phyloP scores from a whole-genome alignment of 2,113 vertebrate genomes.

The Sturnus vulgaris region DNA sequence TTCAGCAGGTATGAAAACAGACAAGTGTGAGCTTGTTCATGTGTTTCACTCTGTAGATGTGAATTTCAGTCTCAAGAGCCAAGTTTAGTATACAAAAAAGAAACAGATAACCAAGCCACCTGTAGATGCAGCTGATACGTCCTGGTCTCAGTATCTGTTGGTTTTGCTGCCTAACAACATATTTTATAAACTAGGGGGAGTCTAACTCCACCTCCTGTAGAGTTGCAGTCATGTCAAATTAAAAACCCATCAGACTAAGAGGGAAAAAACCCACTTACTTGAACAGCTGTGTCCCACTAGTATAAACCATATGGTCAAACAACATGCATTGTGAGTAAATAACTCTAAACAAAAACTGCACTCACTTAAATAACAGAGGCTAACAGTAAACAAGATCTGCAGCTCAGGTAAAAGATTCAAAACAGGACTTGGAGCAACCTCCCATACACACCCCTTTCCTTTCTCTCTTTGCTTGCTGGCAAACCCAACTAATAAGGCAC shows the following conservation, averaged over 20 bases:
- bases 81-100: neutral
- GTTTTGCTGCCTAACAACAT: neutral
- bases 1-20: neutral
- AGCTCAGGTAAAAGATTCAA: neutral
- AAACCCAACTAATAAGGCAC: neutral
- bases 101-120: neutral
- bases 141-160: neutral
- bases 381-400: neutral
- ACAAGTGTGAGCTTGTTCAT: neutral
- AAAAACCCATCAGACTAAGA: slow-evolving; percentile 7
- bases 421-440: neutral
- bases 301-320: slow-evolving; percentile 10
- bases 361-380: neutral
- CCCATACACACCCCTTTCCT: neutral
- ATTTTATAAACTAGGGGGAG: neutral
- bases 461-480: neutral
- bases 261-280: neutral
- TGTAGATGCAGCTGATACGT: neutral
- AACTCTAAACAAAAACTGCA: neutral
- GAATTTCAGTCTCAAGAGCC: neutral
- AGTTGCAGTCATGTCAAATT: neutral
- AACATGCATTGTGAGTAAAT: neutral
- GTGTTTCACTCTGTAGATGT: neutral
- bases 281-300: neutral
- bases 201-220: neutral